Base-by-base conservation (phyloP, 2,888 invertebrate genomes). In the Stenchaetothrips biformis region DNA sequence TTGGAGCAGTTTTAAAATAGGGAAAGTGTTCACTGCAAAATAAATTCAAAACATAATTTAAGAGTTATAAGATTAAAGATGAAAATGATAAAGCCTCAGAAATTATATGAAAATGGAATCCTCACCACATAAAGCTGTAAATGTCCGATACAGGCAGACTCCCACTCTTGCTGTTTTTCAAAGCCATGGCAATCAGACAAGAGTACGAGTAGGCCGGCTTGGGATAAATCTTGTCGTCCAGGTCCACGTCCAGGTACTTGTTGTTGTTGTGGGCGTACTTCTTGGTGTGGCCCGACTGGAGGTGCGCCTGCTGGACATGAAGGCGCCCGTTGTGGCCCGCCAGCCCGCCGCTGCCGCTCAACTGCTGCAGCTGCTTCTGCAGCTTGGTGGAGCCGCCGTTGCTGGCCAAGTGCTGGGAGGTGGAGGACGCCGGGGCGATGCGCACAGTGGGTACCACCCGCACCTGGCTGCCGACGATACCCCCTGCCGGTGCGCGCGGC, bases 131-230 rank as follows among this genome's bases (percentile, higher is more conserved):
- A 86, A 99, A 99, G 87, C 95, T 97, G 88, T 99, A 99, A 84
- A 99, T 99, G 89, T 99, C 99, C 16, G 97, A 97, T 59, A 99
- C 99, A 6, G 98, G 98, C 85, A 99, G 88, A 85, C 96, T 95
- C 80, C 98, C 98, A 80, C 94, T 94, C 84, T 93, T 91, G 82
- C 98, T 97, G 87, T 99, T 99, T 88, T 98, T 98, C 82, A 99
- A 88, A 7, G 99, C 98, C 95, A 99, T 94, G 0, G 98, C 98
- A 86, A 99, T 99, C 83, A 99, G 90, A 88, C 98, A 99, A 81
- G 97, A 97, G 87, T 99, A 99, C 18, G 98, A 98, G 88, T 98
- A 99, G 4, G 96, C 95, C 7, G 99, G 99, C 87, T 99, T 99
- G 0, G 98, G 98, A 85, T 93, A 98, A 25, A 79, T 74, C 53